phyloP scores from a whole-genome alignment of 2,888 invertebrate species.

The Cheilosia variabilis region DNA sequence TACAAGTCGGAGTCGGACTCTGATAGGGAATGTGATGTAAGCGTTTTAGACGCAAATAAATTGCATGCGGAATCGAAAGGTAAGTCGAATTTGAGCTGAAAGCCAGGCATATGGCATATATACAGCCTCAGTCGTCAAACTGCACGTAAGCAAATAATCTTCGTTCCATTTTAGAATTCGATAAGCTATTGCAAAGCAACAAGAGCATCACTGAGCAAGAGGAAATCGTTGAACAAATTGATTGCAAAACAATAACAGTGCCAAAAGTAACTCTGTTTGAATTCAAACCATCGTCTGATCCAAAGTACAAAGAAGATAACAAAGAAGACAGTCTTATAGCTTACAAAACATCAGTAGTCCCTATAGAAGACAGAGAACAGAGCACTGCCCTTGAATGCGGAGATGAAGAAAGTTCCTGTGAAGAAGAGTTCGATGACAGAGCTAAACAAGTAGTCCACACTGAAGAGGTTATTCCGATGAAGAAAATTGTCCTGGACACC shows the following conservation, averaged over 20 bases:
- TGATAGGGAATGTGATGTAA: constrained; percentile 71
- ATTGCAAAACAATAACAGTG: constrained; percentile 77
- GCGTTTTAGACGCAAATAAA: constrained; percentile 56
- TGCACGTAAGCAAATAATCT: neutral
- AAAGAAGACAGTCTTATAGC: neutral
- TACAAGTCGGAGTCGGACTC: constrained; percentile 77
- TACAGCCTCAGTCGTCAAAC: neutral
- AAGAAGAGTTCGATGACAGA: neutral
- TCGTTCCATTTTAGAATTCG: constrained; percentile 77
- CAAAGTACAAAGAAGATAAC: neutral
- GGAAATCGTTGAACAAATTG: constrained; percentile 70
- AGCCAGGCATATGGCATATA: no score
- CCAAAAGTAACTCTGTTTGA: constrained; percentile 32
- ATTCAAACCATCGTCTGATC: neutral
- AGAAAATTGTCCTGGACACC: constrained; percentile 54
- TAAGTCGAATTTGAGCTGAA: constrained; percentile 23
- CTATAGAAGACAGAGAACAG: neutral
- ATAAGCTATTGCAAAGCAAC: constrained; percentile 74
- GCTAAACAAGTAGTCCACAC: neutral
- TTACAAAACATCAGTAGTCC: neutral
- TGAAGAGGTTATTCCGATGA: constrained; percentile 9
- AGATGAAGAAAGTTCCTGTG: neutral
- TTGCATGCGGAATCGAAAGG: constrained; percentile 74
- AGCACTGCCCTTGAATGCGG: neutral
- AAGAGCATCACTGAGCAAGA: constrained; percentile 20